Conservation (phyloP, 2,797 vertebrate genomes). For the Ceyx erithaca region DNA sequence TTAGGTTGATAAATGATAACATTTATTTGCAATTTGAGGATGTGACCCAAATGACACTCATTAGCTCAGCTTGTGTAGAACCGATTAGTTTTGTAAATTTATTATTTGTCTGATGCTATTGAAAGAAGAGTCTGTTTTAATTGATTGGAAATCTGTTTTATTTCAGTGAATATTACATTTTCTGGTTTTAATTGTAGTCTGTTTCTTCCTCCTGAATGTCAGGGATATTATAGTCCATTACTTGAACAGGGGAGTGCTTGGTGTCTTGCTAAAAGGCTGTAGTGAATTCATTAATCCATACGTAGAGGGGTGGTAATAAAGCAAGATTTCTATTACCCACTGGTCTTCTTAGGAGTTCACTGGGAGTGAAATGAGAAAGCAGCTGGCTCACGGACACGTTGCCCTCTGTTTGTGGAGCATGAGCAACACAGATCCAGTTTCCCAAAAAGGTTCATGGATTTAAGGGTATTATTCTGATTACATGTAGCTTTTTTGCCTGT, state of each 20-base stretch:
- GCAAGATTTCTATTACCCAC: not conserved
- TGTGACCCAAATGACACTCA: slow-evolving; percentile 77
- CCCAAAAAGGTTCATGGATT: not conserved
- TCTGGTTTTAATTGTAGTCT: slow-evolving; percentile 63
- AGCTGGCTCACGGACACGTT: not conserved
- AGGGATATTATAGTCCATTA: slow-evolving; percentile 20
- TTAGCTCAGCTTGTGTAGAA: slow-evolving; percentile 73
- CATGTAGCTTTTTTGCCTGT: not conserved
- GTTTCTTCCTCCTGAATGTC: slow-evolving; percentile 45
- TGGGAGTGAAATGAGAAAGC: not conserved
- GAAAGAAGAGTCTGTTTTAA: slow-evolving; percentile 62
- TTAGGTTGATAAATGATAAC: slow-evolving; percentile 77
- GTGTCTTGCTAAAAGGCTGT: not conserved
- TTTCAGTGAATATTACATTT: slow-evolving; percentile 63
- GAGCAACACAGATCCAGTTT: not conserved
- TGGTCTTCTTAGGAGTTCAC: not conserved
- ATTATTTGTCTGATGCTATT: slow-evolving; percentile 68
- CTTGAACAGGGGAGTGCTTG: not conserved
- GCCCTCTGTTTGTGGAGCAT: not conserved
- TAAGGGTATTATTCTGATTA: not conserved
- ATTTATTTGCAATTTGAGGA: slow-evolving; percentile 81
- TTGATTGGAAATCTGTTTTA: slow-evolving; percentile 68
- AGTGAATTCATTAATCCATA: not conserved
- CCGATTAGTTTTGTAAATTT: slow-evolving; percentile 75
- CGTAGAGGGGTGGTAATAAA: not conserved